A percentile compares a stretch with the other conserved stretches of the same genome.
These are phyloP conservation scores for Ruditapes philippinarum DNA, from an alignment of 1,140 invertebrate species.

Conservation along the genomic window DNA sequence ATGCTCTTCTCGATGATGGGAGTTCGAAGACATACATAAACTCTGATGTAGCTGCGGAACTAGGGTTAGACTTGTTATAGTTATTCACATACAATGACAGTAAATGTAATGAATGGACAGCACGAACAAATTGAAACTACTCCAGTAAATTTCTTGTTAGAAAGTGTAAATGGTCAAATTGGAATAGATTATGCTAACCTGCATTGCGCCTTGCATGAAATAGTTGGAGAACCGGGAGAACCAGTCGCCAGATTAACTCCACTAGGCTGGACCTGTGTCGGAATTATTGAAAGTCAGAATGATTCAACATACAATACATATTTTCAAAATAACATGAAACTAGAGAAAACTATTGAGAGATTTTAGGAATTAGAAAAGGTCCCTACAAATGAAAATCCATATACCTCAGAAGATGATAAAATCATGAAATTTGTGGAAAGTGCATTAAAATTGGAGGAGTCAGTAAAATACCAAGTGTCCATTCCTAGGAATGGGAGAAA, in stretches of 20 bases:
- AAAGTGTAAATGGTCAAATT: no score
- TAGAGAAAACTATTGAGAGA: conserved; percentile 1
- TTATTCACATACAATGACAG: background rate
- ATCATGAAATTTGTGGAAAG: background rate
- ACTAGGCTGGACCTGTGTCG: conserved; percentile 45
- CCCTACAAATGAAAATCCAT: background rate
- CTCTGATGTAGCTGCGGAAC: background rate
- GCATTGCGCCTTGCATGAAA: background rate
- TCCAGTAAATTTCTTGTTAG: background rate
- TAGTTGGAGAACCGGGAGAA: conserved; percentile 7
- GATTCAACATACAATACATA: background rate
- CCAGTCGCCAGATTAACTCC: conserved; percentile 24
- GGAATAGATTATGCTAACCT: background rate
- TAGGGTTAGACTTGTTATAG: background rate
- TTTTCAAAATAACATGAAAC: background rate
- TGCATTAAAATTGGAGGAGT: background rate
- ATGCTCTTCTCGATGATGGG: conserved; percentile 38
- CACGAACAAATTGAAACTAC: background rate
- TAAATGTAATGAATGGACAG: conserved; percentile 3
- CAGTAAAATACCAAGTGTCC: conserved; percentile 25
- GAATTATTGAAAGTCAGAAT: background rate
- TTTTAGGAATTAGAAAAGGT: conserved; percentile 56
- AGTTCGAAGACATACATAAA: conserved; percentile 24
- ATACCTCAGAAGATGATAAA: background rate
- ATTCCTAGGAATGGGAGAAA: conserved; percentile 63